These are phyloP conservation scores for Elgaria multicarinata DNA, from an alignment of 2,113 vertebrate genomes.

Conservation along the genomic window DNA sequence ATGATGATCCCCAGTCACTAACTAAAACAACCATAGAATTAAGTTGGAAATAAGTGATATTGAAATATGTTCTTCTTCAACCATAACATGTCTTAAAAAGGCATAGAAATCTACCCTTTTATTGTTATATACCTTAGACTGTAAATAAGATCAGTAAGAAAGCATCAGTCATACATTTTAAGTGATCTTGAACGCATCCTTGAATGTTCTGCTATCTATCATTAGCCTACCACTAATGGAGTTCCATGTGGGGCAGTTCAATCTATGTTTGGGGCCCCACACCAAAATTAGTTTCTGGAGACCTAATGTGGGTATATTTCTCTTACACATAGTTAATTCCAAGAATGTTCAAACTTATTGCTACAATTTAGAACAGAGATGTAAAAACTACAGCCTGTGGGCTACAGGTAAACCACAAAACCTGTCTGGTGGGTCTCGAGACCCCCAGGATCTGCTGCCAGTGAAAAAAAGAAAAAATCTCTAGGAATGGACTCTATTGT, in stretches of 20 bases:
- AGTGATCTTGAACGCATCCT: not conserved
- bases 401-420: too few species aligned
- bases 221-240: not conserved
- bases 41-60: not conserved
- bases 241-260: not conserved
- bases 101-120: not conserved
- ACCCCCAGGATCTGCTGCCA: too few species aligned
- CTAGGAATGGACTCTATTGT: too few species aligned
- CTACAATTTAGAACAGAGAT: not conserved
- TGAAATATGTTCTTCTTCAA: not conserved
- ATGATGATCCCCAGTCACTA: too few species aligned
- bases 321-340: not conserved
- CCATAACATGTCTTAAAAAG: not conserved
- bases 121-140: not conserved
- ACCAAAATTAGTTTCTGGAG: slow-evolving; percentile 3
- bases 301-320: not conserved
- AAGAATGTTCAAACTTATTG: not conserved
- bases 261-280: not conserved
- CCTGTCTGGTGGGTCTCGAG: too few species aligned
- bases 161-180: not conserved
- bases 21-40: not conserved
- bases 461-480: too few species aligned
- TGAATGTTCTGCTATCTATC: not conserved
- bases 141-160: not conserved
- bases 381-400: too few species aligned